Conservation (phyloP, 2,113 vertebrate species). For the Bubo bubo region DNA sequence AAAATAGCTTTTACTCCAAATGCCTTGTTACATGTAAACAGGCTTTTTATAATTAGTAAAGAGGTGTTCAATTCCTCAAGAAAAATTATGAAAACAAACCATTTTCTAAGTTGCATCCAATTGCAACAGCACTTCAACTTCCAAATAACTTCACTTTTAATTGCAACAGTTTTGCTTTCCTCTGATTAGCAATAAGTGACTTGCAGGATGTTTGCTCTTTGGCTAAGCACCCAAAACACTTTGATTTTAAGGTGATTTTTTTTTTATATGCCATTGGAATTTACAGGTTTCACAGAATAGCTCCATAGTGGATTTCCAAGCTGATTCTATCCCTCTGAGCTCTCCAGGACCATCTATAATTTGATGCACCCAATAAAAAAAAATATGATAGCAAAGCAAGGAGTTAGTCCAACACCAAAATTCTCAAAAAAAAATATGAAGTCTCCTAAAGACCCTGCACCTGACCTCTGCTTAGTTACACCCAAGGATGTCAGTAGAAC, state of each 20-base stretch:
- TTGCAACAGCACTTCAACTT: neutral
- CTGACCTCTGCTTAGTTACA: neutral
- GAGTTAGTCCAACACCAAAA: neutral
- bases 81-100: neutral
- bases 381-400: neutral
- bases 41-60: neutral
- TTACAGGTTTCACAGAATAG: neutral
- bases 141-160: neutral
- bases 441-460: neutral
- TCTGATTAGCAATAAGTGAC: neutral
- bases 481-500: neutral
- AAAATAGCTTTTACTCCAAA: neutral
- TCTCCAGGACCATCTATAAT: neutral
- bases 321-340: neutral
- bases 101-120: neutral
- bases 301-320: neutral
- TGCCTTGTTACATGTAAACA: neutral
- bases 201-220: neutral
- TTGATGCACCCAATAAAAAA: rapidly evolving
- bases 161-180: neutral
- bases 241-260: neutral
- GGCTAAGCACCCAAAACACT: neutral
- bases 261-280: neutral
- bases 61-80: neutral
- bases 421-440: neutral